Conservation (phyloP, 2,797 vertebrate species). For the Amblyopsis hoosieri region DNA sequence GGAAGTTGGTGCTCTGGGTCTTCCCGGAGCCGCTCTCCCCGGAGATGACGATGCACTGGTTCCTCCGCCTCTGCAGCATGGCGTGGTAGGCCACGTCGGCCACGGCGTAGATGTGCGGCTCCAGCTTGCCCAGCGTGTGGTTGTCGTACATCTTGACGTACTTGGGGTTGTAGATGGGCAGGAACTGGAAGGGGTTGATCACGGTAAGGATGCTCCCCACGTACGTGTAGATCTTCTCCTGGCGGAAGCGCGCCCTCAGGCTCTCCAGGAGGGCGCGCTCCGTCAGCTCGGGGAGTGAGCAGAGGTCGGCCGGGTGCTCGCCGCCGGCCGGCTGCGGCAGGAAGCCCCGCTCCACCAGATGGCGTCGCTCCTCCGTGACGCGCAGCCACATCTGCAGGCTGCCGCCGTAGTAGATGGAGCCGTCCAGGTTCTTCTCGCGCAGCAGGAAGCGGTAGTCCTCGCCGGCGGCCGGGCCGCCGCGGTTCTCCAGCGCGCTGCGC, state of each 20-base stretch:
- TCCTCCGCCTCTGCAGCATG: slow-evolving; percentile 89
- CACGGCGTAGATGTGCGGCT: slow-evolving; percentile 94
- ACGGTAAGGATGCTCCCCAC: slow-evolving; percentile 95
- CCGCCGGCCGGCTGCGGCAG: slow-evolving; percentile 91
- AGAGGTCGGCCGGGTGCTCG: slow-evolving; percentile 90
- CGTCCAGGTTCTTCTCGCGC: slow-evolving; percentile 94
- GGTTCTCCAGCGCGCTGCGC: slow-evolving; percentile 91
- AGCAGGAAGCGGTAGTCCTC: slow-evolving; percentile 96
- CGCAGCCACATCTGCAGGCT: slow-evolving; percentile 95
- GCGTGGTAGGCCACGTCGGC: slow-evolving; percentile 94
- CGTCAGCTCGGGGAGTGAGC: slow-evolving; percentile 88
- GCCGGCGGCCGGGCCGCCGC: slow-evolving; percentile 75
- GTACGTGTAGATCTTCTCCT: slow-evolving; percentile 98
- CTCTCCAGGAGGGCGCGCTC: slow-evolving; percentile 92
- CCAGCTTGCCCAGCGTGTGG: slow-evolving; percentile 91
- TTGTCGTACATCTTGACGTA: slow-evolving; percentile 98
- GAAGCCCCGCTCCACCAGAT: slow-evolving; percentile 90
- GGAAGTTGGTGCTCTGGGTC: slow-evolving; percentile 98
- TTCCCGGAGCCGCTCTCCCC: slow-evolving; percentile 97
- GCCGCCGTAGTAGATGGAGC: slow-evolving; percentile 91
- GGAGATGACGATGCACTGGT: slow-evolving; percentile 96
- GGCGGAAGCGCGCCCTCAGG: slow-evolving; percentile 90
- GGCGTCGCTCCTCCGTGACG: slow-evolving; percentile 90
- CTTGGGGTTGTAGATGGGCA: slow-evolving; percentile 97
- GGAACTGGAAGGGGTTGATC: slow-evolving; percentile 94